Evolutionary conservation across 53 echinoderm and acorn worm species (phyloP).

Genomic region (Arbacia lixula): DNA sequence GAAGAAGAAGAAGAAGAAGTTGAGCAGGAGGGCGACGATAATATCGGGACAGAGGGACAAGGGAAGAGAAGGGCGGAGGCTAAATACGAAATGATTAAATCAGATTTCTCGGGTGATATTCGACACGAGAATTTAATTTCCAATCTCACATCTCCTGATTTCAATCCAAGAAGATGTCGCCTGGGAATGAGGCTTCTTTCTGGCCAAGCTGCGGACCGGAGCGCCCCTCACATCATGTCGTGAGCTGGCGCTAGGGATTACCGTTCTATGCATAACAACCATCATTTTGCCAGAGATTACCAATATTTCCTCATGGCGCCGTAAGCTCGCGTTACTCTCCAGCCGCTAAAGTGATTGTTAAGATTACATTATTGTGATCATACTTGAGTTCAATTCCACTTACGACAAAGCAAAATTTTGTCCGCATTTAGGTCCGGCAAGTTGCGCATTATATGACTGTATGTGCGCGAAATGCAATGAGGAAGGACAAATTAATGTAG

Average conservation of each 20-base stretch:
- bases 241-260: conserved; percentile 27
- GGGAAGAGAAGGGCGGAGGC: neutral
- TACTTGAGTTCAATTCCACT: conserved; percentile 39
- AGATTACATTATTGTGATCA: conserved; percentile 46
- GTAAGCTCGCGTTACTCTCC: conserved; percentile 15
- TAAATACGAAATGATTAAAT: neutral
- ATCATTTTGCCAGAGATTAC: conserved; percentile 42
- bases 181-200: conserved; percentile 20
- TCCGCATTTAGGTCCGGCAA: too few relatives aligned
- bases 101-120: conserved; percentile 6
- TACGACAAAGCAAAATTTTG: too few relatives aligned
- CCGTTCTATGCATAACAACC: conserved; percentile 50
- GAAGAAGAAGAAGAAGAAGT: neutral
- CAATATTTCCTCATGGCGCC: conserved; percentile 5
- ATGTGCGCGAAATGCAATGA: too few relatives aligned
- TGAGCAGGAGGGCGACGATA: neutral
- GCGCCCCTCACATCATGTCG: neutral
- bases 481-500: too few relatives aligned
- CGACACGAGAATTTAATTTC: conserved; percentile 17
- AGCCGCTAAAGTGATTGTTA: conserved; percentile 36
- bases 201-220: neutral
- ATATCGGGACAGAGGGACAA: too few relatives aligned
- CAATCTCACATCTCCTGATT: conserved; percentile 2
- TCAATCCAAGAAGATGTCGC: conserved; percentile 16
- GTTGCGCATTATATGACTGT: too few relatives aligned